Evolutionary conservation across 2,797 vertebrate species (phyloP).

Genomic region (Cuniculus paca): DNA sequence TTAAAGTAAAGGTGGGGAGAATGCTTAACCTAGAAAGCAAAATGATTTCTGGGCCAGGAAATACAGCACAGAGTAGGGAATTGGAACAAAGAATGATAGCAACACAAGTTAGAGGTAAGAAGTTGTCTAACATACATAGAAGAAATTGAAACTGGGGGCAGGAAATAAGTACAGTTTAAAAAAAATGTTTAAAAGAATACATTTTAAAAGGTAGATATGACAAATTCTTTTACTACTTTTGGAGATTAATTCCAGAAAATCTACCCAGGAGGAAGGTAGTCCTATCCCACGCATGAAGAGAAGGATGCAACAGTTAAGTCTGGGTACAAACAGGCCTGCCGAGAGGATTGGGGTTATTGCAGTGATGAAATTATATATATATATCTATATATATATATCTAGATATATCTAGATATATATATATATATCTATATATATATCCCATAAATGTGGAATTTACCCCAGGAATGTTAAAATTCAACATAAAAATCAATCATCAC

Average conservation of each 20-base stretch:
- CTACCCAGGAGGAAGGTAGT: background rate
- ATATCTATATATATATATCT: background rate
- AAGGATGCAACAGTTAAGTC: background rate
- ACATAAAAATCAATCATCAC: background rate
- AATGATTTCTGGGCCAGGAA: background rate
- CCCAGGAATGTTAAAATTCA: conserved; percentile 13
- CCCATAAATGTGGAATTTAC: background rate
- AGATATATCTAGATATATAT: too few species aligned
- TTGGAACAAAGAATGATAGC: background rate
- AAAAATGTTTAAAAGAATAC: background rate
- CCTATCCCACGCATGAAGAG: background rate
- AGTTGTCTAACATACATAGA: background rate
- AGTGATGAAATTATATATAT: too few species aligned
- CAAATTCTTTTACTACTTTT: background rate
- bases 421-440: background rate
- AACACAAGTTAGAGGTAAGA: background rate
- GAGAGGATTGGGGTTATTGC: background rate
- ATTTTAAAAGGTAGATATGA: background rate
- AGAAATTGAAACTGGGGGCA: background rate
- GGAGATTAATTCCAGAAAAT: conserved; percentile 22
- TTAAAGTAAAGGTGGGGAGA: conserved; percentile 2
- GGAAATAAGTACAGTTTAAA: conserved; percentile 15
- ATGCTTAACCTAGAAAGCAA: conserved; percentile 29
- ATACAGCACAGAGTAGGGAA: background rate
- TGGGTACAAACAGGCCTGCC: background rate